Evolutionary conservation across 2,113 vertebrate genomes (phyloP), one percentile per base, ranked within the genome.

Genomic region (Trogon melanurus): DNA sequence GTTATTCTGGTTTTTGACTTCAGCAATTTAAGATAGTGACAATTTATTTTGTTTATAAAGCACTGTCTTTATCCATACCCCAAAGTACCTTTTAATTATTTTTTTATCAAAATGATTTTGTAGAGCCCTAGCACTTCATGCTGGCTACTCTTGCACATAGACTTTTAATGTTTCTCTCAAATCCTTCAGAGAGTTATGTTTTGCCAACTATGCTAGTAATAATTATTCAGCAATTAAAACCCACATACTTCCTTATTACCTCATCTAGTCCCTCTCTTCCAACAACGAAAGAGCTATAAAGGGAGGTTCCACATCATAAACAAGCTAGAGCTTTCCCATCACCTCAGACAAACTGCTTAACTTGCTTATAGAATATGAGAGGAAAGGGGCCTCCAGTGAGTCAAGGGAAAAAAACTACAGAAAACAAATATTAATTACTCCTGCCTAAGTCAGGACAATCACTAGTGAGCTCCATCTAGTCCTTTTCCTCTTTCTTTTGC

Each of bases 161-260:
- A 71, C 32, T 67, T 91, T 78, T 64, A 51, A 38, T 45, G 32
- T 67, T 91, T 71, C 38, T 65, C 26, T 11, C 25, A 57, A 82
- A 75, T 51, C 10, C 41, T 82, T 65, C 44, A 54, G 60, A 78
- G 62, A 79, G 16, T 44, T 95, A 44, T 34, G 1, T 57, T 95
- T 94, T 93, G 58, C 45, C 38, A 75, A 13, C 29, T 79, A 48
- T 47, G n/a, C 19, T 67, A 71, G 56, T 38, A 87, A 78, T 84
- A 91, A 89, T 74, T 92, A 71, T 66, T 84, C 65, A 64, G 65
- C 47, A 80, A 78, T 86, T 91, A 84, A 92, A 94, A 58, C 79
- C 20, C 70, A 87, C 44, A 30, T 30, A 54, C 17, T 78, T 91
- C 14, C 32, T 85, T 91, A 72, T 75, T 85, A 75, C 16, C 10